Evolutionary conservation across 1,140 invertebrate species (phyloP).

Genomic region (Drosophila miranda): DNA sequence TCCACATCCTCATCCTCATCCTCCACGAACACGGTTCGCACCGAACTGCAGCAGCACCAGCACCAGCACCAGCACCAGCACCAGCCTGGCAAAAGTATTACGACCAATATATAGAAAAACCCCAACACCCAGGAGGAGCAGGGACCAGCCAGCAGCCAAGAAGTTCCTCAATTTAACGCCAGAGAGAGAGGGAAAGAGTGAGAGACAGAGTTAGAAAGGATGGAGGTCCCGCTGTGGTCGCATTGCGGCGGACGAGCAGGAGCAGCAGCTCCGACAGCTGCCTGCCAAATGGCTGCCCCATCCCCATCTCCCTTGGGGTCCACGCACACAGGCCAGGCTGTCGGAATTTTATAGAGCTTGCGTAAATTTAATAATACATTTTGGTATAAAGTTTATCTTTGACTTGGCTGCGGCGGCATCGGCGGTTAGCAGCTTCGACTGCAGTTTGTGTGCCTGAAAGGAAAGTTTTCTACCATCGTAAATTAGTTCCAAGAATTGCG

Average conservation of each 20-base stretch:
- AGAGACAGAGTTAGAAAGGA: not conserved
- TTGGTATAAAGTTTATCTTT: conserved; percentile 69
- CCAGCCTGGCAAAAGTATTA: conserved; percentile 52
- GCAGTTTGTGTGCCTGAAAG: conserved; percentile 4
- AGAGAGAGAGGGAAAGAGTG: not conserved
- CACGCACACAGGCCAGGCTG: conserved; percentile 2
- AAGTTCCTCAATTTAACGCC: conserved; percentile 27
- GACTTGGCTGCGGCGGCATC: conserved; percentile 23
- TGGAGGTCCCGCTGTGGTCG: conserved; percentile 42
- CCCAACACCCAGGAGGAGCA: not conserved
- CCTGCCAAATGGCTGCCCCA: conserved; percentile 35
- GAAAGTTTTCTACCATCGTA: conserved; percentile 41
- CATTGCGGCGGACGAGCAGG: conserved; percentile 40
- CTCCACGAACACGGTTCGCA: conserved; percentile 78
- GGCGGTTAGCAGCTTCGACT: conserved; percentile 24
- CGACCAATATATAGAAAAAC: conserved; percentile 60
- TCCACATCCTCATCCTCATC: conserved; percentile 64
- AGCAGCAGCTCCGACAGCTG: conserved; percentile 24
- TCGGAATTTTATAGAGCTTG: conserved; percentile 43
- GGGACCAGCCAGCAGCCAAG: conserved; percentile 12
- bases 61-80: conserved; percentile 28
- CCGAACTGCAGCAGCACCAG: conserved; percentile 68
- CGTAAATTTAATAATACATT: conserved; percentile 76
- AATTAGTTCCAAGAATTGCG: conserved; percentile 44
- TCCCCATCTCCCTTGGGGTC: conserved; percentile 9